Base-by-base conservation (phyloP, 2,888 invertebrate species). In the Oxytorus armatus region DNA sequence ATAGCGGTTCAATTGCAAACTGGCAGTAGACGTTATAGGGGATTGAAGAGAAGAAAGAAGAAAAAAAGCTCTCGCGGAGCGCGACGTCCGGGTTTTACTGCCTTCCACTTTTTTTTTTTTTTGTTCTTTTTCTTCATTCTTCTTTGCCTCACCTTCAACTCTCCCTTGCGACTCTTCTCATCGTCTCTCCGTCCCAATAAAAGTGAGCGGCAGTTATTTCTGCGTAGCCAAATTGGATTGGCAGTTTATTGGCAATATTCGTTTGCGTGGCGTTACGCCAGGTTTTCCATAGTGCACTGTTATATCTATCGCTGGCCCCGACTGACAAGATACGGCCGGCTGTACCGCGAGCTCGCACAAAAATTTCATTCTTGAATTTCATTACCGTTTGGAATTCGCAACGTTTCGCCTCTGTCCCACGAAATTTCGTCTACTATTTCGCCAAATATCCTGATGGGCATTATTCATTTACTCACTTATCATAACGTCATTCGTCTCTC, bases 191-290 rank as follows among this genome's bases (percentile, higher is more conserved):
- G 66, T 57, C 44, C 70, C 79, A 81, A 85, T 88, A 87, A 89
- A 88, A 88, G 82, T 83, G 86, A 87, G 80, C 86, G 83, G 83
- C 84, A 86, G 86, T 88, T 88, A 89, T 89, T 90, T 86, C 88
- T 88, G 87, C 89, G 86, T 89, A 88, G 86, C 88, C 89, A 91
- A 90, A 91, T 90, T 89, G 90, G 90, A 91, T 91, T 89, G 90
- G 87, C 89, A 89, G 85, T 90, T 91, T 91, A 91, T 90, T 90
- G 90, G 88, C 89, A 89, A 91, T 91, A 91, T 90, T 91, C 89
- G 89, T 91, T 90, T 89, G 88, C 86, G 87, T 88, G 90, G 89
- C 89, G 85, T 87, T 83, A 87, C 86, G 88, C 88, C 89, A 88
- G 87, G 55, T 77, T 83, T 82, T 84, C 79, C 86, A 79, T n/a